Base-by-base conservation (phyloP, 2,797 vertebrate genomes). In the Discoglossus pictus region DNA sequence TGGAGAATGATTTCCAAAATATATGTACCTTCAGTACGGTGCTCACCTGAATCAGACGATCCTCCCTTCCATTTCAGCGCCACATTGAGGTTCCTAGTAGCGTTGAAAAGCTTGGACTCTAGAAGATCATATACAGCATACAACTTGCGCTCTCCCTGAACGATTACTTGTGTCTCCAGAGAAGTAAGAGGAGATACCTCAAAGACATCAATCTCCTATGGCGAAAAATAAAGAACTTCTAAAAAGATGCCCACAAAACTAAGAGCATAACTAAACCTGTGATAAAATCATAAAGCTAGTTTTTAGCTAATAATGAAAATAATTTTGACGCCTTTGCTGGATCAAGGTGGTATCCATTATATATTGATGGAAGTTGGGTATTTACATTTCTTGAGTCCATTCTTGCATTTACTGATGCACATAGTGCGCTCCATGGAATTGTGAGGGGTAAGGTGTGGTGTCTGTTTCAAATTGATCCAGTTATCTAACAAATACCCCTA, bases 51-150 rank as follows among this genome's bases (percentile, higher is more conserved):
- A 24, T 93, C 91, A 7, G 74, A 80, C 27, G 87, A 86, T 8
- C 71, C 74, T 4, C 73, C 77, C 77, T 89, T 96, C 95, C 94
- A 97, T 68, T 92, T 95, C 61, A 99, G 86, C 66, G 94, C 88
- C 63, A 95, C 78, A 15, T 99, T 99, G 62, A 99, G 91, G 63
- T 92, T 95, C 61, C 89, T 93, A 36, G 88, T 87, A 0, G 79
- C 78, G 67, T 93, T 94, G 75, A 97, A 92, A 27, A 91, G 85
- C 0, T 75, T 79, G 5, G 84, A 81, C 72, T 91, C 87, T 61
- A 92, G 88, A 74, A 99, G 85, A 78, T 99, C 93, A 12, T 97
- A 99, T 39, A 97, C 86, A 0, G 94, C 92, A 13, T 93, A 99
- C 53, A 91, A 94, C 71, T 88, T 91, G 72, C 74, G 88, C 44